phyloP scores from a whole-genome alignment of 2,888 invertebrate species.

The Phymatocera aterrima region DNA sequence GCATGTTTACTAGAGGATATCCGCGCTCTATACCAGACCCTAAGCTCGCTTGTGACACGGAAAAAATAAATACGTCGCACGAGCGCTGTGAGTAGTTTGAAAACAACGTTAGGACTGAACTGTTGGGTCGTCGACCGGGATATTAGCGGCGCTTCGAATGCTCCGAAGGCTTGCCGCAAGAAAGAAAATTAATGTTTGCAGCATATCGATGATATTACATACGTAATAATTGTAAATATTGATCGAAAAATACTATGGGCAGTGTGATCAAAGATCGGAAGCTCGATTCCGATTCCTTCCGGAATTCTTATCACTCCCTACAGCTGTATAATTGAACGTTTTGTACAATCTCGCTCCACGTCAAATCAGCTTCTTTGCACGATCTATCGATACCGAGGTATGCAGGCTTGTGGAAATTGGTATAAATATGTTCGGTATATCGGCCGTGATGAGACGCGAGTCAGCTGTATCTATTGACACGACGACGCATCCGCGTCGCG shows the following conservation, averaged over 20 bases:
- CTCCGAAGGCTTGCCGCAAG: not conserved
- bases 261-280: no score
- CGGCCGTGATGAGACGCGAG: not conserved
- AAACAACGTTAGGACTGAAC: not conserved
- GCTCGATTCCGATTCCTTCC: no score
- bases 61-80: not conserved
- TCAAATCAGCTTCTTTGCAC: no score
- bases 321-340: no score
- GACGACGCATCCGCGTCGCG: not conserved
- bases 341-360: no score
- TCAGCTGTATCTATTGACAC: not conserved
- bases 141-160: not conserved
- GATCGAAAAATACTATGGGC: no score
- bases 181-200: not conserved
- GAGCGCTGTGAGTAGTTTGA: slow-evolving; percentile 3
- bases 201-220: not conserved
- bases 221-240: not conserved
- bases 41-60: not conserved
- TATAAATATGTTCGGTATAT: not conserved
- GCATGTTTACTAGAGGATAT: slow-evolving; percentile 29
- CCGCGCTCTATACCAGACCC: slow-evolving; percentile 6
- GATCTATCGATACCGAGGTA: no score
- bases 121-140: slow-evolving; percentile 38
- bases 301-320: no score
- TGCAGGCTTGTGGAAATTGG: not conserved